A percentile compares a stretch with the other conserved stretches of the same genome.
phyloP scores from a whole-genome alignment of 2,888 invertebrate genomes.

The Nemurella pictetii region DNA sequence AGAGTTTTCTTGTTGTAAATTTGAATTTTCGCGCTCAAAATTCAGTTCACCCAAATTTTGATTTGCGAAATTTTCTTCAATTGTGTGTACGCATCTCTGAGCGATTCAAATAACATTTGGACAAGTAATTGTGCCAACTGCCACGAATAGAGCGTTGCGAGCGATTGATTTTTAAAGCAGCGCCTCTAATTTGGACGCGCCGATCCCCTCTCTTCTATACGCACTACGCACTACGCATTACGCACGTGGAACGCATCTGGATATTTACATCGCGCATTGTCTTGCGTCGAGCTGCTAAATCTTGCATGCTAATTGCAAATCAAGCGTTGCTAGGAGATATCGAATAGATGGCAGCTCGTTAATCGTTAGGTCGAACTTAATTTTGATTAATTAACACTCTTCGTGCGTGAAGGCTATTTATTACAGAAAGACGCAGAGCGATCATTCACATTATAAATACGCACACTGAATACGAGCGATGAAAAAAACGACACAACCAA shows the following conservation, averaged over 20 bases:
- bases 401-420: conserved; percentile 19
- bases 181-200: conserved; percentile 2
- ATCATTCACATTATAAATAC: neutral
- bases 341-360: neutral
- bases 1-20: no score
- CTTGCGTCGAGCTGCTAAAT: neutral
- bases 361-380: neutral
- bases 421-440: neutral
- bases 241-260: neutral
- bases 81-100: neutral
- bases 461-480: neutral
- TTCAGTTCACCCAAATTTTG: neutral
- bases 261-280: neutral
- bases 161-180: neutral
- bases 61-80: neutral
- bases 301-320: neutral
- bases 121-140: no score
- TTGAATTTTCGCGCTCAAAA: neutral
- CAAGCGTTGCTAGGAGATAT: neutral
- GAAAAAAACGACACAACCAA: neutral
- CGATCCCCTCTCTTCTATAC: conserved; percentile 5
- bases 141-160: neutral
- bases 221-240: no score
- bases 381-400: conserved; percentile 16
- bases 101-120: no score